Evolutionary conservation across 1,140 invertebrate species (phyloP).

Genomic region (Caenorhabditis remanei): DNA sequence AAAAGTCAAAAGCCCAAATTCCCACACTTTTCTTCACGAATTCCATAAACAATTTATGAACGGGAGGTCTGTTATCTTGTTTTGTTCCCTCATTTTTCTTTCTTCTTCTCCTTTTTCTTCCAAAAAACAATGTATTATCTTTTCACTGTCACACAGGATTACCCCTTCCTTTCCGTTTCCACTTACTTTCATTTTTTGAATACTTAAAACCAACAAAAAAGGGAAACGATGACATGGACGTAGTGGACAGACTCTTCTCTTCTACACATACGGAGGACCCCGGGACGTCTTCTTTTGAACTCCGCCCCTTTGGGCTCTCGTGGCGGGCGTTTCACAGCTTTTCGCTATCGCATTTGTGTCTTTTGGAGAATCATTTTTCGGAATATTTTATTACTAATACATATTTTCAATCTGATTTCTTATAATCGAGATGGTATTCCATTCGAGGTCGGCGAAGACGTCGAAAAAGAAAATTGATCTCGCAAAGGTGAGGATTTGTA

Average conservation of each 20-base stretch:
- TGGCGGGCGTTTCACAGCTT: conserved; percentile 48
- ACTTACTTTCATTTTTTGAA: not conserved
- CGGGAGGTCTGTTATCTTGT: not conserved
- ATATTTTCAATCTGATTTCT: conserved; percentile 28
- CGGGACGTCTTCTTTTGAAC: conserved; percentile 31
- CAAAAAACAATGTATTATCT: conserved; percentile 40
- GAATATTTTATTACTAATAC: not conserved
- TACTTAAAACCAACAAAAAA: conserved; percentile 50
- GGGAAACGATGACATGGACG: conserved; percentile 24
- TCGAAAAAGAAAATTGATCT: conserved; percentile 50
- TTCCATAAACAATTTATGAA: conserved; percentile 33
- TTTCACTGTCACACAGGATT: conserved; percentile 48
- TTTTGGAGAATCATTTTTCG: conserved; percentile 5
- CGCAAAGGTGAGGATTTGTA: conserved; percentile 22
- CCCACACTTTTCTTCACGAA: not conserved
- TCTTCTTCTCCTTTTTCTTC: not conserved
- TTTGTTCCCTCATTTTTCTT: not conserved
- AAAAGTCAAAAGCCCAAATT: not conserved
- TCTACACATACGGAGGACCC: conserved; percentile 13
- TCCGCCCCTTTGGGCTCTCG: conserved; percentile 41
- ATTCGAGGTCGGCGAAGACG: conserved; percentile 45
- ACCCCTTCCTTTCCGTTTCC: not conserved
- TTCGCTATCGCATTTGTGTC: conserved; percentile 24
- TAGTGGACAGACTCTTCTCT: conserved; percentile 4
- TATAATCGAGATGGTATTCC: conserved; percentile 8